These are phyloP conservation scores for Pandemis cinnamomeana DNA, from an alignment of 2,888 invertebrate species.

Conservation along the genomic window DNA sequence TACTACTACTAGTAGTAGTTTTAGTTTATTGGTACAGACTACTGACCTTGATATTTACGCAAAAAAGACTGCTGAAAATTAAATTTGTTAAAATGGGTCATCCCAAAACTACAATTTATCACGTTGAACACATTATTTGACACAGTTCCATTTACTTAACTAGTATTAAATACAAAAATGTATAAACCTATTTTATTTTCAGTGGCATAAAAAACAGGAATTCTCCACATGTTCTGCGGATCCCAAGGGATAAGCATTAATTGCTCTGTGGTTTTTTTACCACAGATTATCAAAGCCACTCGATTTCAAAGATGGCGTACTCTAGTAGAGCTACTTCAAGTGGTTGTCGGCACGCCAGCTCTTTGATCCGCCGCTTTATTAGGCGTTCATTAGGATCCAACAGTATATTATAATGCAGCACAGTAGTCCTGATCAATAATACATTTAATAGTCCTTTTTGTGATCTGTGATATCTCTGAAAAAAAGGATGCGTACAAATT, in stretches of 20 bases:
- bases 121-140: too few species aligned
- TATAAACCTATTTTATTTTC: not conserved
- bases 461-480: conserved; percentile 18
- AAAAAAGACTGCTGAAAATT: too few species aligned
- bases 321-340: conserved; percentile 73
- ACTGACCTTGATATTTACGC: too few species aligned
- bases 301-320: conserved; percentile 55
- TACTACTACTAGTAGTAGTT: too few species aligned
- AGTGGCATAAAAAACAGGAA: not conserved
- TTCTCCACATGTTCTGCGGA: not conserved
- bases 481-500: conserved; percentile 16
- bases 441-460: conserved; percentile 32
- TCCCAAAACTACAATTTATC: too few species aligned
- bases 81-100: too few species aligned
- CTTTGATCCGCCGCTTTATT: conserved; percentile 74
- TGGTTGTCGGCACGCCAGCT: conserved; percentile 54
- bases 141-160: too few species aligned
- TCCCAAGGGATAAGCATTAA: not conserved
- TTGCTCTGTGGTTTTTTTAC: not conserved
- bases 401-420: conserved; percentile 52
- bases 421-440: conserved; percentile 49
- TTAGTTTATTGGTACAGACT: too few species aligned
- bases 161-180: not conserved
- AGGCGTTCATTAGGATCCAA: conserved; percentile 72
- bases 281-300: conserved; percentile 30